Evolutionary conservation across 2,888 invertebrate species (phyloP), one percentile per base, ranked within the genome.

Genomic region (Heliothis peltigera): DNA sequence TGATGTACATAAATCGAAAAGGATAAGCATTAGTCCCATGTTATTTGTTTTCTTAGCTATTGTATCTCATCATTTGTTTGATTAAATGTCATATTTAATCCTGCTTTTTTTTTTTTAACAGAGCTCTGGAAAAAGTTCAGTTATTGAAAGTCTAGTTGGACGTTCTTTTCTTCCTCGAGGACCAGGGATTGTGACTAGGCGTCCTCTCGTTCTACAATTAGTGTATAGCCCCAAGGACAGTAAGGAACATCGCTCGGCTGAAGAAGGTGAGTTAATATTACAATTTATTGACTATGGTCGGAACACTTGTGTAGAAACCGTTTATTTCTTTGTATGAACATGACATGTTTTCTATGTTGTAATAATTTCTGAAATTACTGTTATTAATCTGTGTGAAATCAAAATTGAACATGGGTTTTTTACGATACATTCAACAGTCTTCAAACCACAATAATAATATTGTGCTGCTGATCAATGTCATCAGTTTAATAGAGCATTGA

Each of bases 51-150:
- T 1, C 32, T 10, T 32, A 3, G 10, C 2, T 2, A 1, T 32
- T 12, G 3, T 2, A 12, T 12, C 10, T 32, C 32, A 32, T 32
- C 10, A 28, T 28, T 8, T 32, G 32, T 4, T 32, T 32, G 10
- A 32, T 32, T 10, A 10, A 28, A 28, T 28, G 3, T 1, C 6
- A 28, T 21, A 25, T 53, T 49, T 25, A 48, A n/a, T n/a, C n/a
- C n/a, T n/a, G n/a, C n/a, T n/a, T 58, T 43, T 68, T 18, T 68
- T 67, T 75, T 71, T 47, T 22, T 72, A 64, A 69, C 94, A 99
- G 99, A 99, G 99, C 94, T 99, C 99, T 49, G 99, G 99, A 53
- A 99, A 99, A 95, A 99, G 99, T 95, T 99, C 99, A 25, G 99
- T 99, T 17, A 97, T 99, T 80, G 99, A 99, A 93, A 98, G 99